phyloP scores from a whole-genome alignment of 2,797 vertebrate species.

The Fratercula arctica region DNA sequence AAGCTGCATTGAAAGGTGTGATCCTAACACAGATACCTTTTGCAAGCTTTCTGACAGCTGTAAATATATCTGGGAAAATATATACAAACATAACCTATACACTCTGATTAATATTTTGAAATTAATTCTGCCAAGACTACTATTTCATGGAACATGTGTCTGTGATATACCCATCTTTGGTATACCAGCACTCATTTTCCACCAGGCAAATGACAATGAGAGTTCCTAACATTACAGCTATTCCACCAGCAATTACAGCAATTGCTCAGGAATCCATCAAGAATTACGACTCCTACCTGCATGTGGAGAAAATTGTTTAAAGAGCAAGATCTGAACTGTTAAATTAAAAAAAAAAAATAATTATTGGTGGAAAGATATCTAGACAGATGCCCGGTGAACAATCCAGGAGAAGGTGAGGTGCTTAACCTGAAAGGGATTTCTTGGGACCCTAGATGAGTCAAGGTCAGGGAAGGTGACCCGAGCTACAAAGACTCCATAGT shows the following conservation, averaged over 20 bases:
- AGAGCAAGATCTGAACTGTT: not conserved
- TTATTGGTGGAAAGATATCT: not conserved
- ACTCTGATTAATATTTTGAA: not conserved
- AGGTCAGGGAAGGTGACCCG: not conserved
- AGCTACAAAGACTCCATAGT: not conserved
- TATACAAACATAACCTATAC: not conserved
- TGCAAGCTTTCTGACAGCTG: not conserved
- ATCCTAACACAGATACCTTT: not conserved
- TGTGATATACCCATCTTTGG: not conserved
- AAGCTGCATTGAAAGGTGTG: not conserved
- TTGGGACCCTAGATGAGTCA: not conserved
- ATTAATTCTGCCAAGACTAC: not conserved
- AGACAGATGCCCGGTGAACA: not conserved
- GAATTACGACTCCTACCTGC: not conserved
- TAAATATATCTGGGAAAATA: not conserved
- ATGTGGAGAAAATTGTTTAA: accelerated
- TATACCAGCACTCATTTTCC: not conserved
- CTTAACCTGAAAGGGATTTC: not conserved
- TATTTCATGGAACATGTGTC: not conserved
- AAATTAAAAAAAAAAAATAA: not conserved
- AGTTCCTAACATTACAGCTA: not conserved
- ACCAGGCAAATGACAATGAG: not conserved
- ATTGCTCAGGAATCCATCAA: not conserved
- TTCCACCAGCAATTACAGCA: not conserved
- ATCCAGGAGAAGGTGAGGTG: not conserved